phyloP scores from a whole-genome alignment of 1,140 invertebrate genomes.

The Drepana arcuata region DNA sequence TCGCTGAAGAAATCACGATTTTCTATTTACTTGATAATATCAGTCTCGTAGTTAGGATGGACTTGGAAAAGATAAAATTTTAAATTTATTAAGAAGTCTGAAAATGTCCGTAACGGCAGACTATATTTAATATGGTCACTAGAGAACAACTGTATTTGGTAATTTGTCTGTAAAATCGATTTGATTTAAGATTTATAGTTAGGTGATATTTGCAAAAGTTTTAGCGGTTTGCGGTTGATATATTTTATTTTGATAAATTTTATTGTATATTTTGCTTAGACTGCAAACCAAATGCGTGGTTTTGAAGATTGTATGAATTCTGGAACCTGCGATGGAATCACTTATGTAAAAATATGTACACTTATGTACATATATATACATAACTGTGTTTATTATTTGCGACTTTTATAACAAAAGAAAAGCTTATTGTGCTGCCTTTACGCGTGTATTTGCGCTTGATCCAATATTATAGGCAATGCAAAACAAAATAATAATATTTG shows the following conservation, averaged over 20 bases:
- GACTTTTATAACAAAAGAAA: too few relatives aligned
- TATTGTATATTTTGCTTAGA: constrained; percentile 33
- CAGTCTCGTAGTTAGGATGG: constrained; percentile 54
- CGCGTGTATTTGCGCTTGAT: constrained; percentile 25
- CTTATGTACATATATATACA: too few relatives aligned
- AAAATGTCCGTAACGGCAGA: constrained; percentile 39
- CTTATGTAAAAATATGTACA: too few relatives aligned
- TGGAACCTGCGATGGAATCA: constrained; percentile 40
- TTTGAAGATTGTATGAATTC: constrained; percentile 44
- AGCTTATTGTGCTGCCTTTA: constrained; percentile 16
- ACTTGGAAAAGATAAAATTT: constrained; percentile 50
- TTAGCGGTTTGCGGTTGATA: constrained; percentile 21
- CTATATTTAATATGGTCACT: constrained; percentile 51
- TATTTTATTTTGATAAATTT: constrained; percentile 14
- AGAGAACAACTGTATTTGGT: constrained; percentile 46
- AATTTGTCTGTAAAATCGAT: constrained; percentile 54
- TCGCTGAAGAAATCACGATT: constrained; percentile 44
- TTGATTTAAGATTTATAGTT: constrained; percentile 61
- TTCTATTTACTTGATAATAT: constrained; percentile 52
- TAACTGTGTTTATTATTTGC: too few relatives aligned
- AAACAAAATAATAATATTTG: too few relatives aligned
- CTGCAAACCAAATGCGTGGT: too few relatives aligned
- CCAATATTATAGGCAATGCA: too few relatives aligned
- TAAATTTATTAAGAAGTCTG: constrained; percentile 49
- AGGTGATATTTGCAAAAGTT: constrained; percentile 39